A percentile compares a stretch with the other conserved stretches of the same genome.
phyloP scores from a whole-genome alignment of 1,140 invertebrate species.

The Cecropterus lyciades region DNA sequence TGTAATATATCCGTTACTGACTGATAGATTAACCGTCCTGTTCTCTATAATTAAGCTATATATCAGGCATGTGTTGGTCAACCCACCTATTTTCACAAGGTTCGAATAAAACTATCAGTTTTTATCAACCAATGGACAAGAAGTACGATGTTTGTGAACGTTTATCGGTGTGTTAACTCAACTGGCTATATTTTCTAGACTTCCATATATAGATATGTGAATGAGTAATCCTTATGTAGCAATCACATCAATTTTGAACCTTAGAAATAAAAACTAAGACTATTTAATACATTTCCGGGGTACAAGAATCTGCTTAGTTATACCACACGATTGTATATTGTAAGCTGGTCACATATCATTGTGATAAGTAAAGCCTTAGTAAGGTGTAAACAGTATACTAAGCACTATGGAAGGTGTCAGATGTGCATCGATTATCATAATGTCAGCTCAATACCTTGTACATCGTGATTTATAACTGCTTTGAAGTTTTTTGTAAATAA shows the following conservation, averaged over 20 bases:
- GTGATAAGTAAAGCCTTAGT: slow-evolving; percentile 18
- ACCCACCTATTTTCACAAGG: slow-evolving; percentile 34
- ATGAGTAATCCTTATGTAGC: slow-evolving; percentile 56
- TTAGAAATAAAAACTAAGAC: slow-evolving; percentile 7
- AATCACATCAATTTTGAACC: slow-evolving; percentile 2
- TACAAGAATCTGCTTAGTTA: slow-evolving; percentile 3
- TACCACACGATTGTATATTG: slow-evolving; percentile 12
- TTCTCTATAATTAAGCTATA: slow-evolving; percentile 19
- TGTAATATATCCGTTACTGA: slow-evolving; percentile 7
- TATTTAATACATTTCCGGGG: not conserved
- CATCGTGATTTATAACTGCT: slow-evolving; percentile 3
- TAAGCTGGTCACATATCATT: slow-evolving; percentile 23
- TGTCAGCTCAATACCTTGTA: slow-evolving; percentile 17
- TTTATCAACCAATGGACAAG: slow-evolving; percentile 29
- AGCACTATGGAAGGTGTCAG: slow-evolving; percentile 7
- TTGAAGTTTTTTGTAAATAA: slow-evolving; percentile 1
- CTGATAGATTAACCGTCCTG: slow-evolving; percentile 10
- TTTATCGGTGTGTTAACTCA: slow-evolving; percentile 54
- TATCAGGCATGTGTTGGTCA: slow-evolving; percentile 20
- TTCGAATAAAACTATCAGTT: slow-evolving; percentile 34
- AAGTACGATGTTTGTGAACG: slow-evolving; percentile 53
- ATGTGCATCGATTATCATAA: slow-evolving; percentile 12
- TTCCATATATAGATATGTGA: slow-evolving; percentile 65
- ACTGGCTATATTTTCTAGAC: slow-evolving; percentile 59
- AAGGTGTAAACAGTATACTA: slow-evolving; percentile 25